These are phyloP conservation scores for Falco columbarius DNA, from an alignment of 2,797 vertebrate species.

Conservation along the genomic window DNA sequence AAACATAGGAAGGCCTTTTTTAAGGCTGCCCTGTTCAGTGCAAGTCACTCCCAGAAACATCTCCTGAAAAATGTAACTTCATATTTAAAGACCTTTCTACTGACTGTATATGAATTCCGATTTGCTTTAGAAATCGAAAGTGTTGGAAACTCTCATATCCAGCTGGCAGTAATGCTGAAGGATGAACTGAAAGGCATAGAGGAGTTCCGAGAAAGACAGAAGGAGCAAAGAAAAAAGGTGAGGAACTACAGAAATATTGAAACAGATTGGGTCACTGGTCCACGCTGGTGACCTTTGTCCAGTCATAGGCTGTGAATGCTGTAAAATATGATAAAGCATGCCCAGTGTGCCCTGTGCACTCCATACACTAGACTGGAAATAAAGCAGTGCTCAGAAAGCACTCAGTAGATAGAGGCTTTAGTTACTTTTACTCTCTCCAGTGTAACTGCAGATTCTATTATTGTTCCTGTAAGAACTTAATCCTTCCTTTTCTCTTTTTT, in stretches of 20 bases:
- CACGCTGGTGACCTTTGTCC: not conserved
- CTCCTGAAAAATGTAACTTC: not conserved
- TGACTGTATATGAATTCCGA: not conserved
- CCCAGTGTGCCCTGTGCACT: not conserved
- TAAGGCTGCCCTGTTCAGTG: not conserved
- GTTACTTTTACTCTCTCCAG: not conserved
- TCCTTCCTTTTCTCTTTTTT: conserved; percentile 9
- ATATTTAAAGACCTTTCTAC: not conserved
- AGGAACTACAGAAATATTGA: not conserved
- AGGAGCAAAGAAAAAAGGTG: conserved; percentile 94
- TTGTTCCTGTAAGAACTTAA: conserved; percentile 43
- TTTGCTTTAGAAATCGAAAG: conserved; percentile 87
- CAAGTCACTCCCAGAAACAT: not conserved
- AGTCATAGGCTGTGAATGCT: not conserved
- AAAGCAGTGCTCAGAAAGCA: not conserved
- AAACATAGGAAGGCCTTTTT: not conserved
- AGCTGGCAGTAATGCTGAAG: conserved; percentile 84
- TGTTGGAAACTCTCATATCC: conserved; percentile 90
- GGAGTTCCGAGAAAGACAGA: conserved; percentile 93
- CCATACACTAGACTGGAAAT: not conserved
- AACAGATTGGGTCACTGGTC: not conserved
- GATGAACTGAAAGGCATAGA: conserved; percentile 91
- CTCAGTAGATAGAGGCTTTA: not conserved
- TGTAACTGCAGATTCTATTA: not conserved
- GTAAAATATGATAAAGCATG: not conserved